Base-by-base conservation (phyloP, 2,113 vertebrate species). In the Sula dactylatra region DNA sequence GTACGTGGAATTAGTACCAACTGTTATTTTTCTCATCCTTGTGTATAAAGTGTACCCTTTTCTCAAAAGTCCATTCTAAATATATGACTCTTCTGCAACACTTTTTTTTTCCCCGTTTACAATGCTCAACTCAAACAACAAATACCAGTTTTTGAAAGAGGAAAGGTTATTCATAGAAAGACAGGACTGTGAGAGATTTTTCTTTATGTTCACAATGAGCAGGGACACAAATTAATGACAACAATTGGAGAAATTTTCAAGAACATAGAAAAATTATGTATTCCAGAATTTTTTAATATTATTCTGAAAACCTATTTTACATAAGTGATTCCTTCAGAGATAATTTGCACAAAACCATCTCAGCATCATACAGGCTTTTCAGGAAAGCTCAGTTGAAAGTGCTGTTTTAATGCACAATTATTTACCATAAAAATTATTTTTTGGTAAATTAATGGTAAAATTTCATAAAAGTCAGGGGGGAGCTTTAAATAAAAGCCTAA, bases 1-100 rank as follows among this genome's bases (percentile, higher is more conserved):
- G 5, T 22, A 13, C 0, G 0, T 19, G 66, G 26, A 78, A 58
- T 45, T 79, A 61, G 2, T 42, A 21, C 3, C 26, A 52, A 7
- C 2, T 50, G 4, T 14, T 91, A 36, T 58, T 79, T 86, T 80
- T 26, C 27, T 54, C 1, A 4, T 44, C 26, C 69, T 66, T 67
- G 4, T 71, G 3, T 52, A 17, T 11, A 42, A 72, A 61, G 7
- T 20, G 9, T 52, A n/a, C 38, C 10, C 2, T 64, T 65, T 81
- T 50, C 52, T 84, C 36, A 67, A 47, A 47, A 55, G 13, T 6
- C 27, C 4, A 17, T 64, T 76, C 42, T 29, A 76, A 81, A 93
- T 31, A 4, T 4, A 16, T 13, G 16, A 25, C 13, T 81, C 29
- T 32, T 55, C 24, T 58, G 16, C 17, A 31, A 22, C 22, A n/a